Conservation (phyloP, 1,140 invertebrate genomes). For the Glossosoma conforme region DNA sequence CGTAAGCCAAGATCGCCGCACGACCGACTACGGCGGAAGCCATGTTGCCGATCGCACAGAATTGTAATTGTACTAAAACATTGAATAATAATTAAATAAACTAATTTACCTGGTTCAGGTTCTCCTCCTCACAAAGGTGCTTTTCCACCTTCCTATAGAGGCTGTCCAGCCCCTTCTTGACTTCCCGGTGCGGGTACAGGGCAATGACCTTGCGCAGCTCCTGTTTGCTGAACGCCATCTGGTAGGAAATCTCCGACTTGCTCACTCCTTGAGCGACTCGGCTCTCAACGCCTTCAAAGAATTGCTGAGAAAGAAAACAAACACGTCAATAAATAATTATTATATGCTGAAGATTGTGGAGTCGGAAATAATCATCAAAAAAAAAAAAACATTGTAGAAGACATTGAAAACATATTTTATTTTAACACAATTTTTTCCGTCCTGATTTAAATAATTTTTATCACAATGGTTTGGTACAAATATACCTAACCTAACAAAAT, state of each 20-base stretch:
- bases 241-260: conserved; percentile 96
- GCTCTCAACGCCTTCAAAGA: conserved; percentile 92
- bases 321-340: conserved; percentile 13
- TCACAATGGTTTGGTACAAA: no score
- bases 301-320: conserved; percentile 59
- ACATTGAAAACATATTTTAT: no score
- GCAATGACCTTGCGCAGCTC: conserved; percentile 93
- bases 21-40: no score
- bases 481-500: no score
- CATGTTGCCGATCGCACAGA: neutral
- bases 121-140: conserved; percentile 92
- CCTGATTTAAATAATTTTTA: no score
- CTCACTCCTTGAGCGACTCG: conserved; percentile 90
- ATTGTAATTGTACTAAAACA: conserved; percentile 2
- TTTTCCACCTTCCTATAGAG: conserved; percentile 97
- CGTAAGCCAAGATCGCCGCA: no score
- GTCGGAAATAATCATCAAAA: neutral
- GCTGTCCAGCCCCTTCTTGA: conserved; percentile 92
- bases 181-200: conserved; percentile 92
- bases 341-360: neutral
- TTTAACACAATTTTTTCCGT: no score
- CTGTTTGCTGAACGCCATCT: conserved; percentile 95
- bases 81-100: conserved; percentile 5
- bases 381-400: neutral
- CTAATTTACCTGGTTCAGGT: conserved; percentile 73